Conservation (phyloP, 2,797 vertebrate species). For the Enteromius paludinosus region DNA sequence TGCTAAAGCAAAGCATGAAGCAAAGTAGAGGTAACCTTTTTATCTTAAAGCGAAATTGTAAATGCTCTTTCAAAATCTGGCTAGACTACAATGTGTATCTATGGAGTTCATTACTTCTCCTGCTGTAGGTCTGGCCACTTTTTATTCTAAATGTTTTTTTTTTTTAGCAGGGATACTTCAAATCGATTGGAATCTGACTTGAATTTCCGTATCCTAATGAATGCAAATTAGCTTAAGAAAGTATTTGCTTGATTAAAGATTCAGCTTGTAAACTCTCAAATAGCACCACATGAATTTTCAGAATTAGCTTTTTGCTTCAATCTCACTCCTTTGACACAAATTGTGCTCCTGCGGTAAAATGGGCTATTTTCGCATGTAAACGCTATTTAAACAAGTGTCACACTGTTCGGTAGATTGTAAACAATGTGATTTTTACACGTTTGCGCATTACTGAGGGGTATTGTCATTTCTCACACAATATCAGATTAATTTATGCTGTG, state of each 20-base stretch:
- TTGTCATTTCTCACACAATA: neutral
- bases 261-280: constrained; percentile 15
- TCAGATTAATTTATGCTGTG: neutral
- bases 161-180: neutral
- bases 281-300: neutral
- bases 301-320: neutral
- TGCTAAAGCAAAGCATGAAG: neutral
- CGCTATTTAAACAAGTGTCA: constrained; percentile 17
- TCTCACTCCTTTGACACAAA: constrained; percentile 21
- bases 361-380: neutral
- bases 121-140: constrained; percentile 2
- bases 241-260: constrained; percentile 16
- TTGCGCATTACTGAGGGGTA: neutral
- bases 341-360: constrained; percentile 1
- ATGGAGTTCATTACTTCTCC: constrained; percentile 27
- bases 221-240: constrained; percentile 29
- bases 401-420: constrained; percentile 26
- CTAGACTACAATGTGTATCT: neutral
- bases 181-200: constrained; percentile 36
- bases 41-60: neutral
- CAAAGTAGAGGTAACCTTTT: neutral
- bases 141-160: too few relatives aligned
- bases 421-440: neutral
- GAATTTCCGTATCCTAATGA: constrained; percentile 13
- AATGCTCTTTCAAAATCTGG: neutral